Conservation (phyloP, 2,888 invertebrate species). For the Hypolimnas misippus region DNA sequence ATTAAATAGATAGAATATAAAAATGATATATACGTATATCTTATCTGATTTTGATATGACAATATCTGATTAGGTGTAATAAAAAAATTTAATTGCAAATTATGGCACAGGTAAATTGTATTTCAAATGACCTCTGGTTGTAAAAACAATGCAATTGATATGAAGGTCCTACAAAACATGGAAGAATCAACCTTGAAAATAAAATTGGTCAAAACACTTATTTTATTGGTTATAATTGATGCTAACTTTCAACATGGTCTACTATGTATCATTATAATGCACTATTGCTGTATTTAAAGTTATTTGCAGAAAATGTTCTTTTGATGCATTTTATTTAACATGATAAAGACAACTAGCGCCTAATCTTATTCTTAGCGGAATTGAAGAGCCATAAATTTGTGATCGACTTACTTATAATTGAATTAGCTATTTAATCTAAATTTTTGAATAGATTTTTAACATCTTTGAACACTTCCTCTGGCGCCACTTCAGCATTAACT, state of each 20-base stretch:
- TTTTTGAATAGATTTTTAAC: conserved; percentile 81
- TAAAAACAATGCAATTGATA: conserved; percentile 18
- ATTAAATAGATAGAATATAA: not conserved
- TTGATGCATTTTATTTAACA: not conserved
- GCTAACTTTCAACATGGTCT: conserved; percentile 1
- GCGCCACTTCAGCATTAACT: conserved; percentile 88
- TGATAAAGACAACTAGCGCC: not conserved
- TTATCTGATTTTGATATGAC: conserved; percentile 8
- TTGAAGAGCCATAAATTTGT: conserved; percentile 21
- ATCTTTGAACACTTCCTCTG: conserved; percentile 86
- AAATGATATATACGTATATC: conserved; percentile 16
- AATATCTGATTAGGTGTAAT: not conserved
- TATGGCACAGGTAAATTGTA: conserved; percentile 19
- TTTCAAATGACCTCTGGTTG: conserved; percentile 22
- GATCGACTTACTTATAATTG: conserved; percentile 53
- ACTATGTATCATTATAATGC: not conserved
- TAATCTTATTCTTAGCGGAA: conserved; percentile 22
- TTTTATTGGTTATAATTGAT: conserved; percentile 9
- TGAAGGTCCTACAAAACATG: conserved; percentile 25
- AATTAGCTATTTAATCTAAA: conserved; percentile 58
- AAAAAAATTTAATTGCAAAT: not conserved
- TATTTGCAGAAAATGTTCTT: not conserved
- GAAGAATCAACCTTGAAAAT: conserved; percentile 13
- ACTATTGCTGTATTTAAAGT: not conserved
- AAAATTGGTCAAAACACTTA: not conserved